These are phyloP conservation scores for Drosophila virilis DNA, from an alignment of 1,140 invertebrate genomes.

Conservation along the genomic window DNA sequence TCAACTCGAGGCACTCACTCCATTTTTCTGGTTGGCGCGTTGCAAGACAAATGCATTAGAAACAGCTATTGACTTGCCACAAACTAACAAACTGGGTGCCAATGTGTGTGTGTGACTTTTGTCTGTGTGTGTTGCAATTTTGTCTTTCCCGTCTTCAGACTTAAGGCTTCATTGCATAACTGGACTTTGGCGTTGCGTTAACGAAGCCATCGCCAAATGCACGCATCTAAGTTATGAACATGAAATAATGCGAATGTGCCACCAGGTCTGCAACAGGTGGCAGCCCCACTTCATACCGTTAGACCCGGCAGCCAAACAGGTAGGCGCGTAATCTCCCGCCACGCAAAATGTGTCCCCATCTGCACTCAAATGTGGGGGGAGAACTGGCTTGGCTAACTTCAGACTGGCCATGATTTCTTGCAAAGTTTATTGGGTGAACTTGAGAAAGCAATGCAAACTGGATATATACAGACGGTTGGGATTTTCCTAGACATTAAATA, in stretches of 20 bases:
- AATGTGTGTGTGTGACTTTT: not conserved
- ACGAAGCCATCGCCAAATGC: constrained; percentile 60
- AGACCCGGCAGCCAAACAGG: constrained; percentile 57
- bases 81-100: constrained; percentile 1
- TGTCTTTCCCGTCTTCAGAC: constrained; percentile 38
- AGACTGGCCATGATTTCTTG: constrained; percentile 48
- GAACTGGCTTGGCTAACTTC: constrained; percentile 28
- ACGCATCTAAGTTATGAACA: constrained; percentile 79
- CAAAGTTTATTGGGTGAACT: constrained; percentile 79
- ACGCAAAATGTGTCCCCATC: constrained; percentile 53
- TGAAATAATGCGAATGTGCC: constrained; percentile 76
- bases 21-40: constrained; percentile 53
- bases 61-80: constrained; percentile 57
- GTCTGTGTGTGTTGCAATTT: constrained; percentile 30
- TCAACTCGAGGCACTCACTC: constrained; percentile 55
- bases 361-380: not conserved
- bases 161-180: constrained; percentile 73
- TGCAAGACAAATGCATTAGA: constrained; percentile 74
- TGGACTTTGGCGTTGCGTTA: constrained; percentile 79
- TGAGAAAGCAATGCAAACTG: constrained; percentile 56
- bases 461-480: constrained; percentile 42
- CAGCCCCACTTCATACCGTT: constrained; percentile 65
- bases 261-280: constrained; percentile 67
- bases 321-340: constrained; percentile 31
- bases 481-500: not conserved